Evolutionary conservation across 2,113 vertebrate species (phyloP), one percentile per base, ranked within the genome.

Genomic region (Thryonomys swinderianus): DNA sequence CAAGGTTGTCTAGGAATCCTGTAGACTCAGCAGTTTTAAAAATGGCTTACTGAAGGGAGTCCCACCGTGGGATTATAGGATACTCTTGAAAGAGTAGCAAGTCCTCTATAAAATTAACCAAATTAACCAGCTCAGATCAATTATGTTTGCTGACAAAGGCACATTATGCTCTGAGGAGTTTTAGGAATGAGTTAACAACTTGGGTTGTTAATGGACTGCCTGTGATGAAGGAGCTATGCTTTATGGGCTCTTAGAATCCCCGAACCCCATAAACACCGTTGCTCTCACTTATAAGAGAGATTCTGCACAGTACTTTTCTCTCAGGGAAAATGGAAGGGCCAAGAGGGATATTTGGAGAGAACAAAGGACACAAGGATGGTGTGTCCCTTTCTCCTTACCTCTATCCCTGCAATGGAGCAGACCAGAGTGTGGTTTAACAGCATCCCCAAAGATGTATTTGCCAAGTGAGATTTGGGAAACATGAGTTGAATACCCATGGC

Each of bases 231-330:
- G 95, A 78, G 87, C 96, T 97, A 32, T 40, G 71, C 97, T 98
- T 98, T 97, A 97, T 90, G 96, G 97, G 91, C 93, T 90, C 45
- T 74, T 93, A 64, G 93, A 94, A 97, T 93, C 85, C 96, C 34
- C 87, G 88, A 96, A 97, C 96, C 96, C 97, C 96, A 92, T 98
- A 98, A 98, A 98, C 97, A 97, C 97, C 96, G 97, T 97, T 98
- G 89, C 93, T 98, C 21, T 94, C 97, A 96, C 67, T 96, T 83
- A 85, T 53, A 95, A n/a, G 85, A 92, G 74, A 93, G 91, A 96
- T 97, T 93, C 96, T 95, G 73, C 85, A 20, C 91, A 97, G 85
- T n/a, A 18, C 85, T 93, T n/a, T 2, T 97, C 96, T 95, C 85
- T 57, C 76, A 95, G 92, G 87, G 74, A 97, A 97, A 95, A 85